Evolutionary conservation across 2,113 vertebrate species (phyloP).

Genomic region (Macquaria australasica): DNA sequence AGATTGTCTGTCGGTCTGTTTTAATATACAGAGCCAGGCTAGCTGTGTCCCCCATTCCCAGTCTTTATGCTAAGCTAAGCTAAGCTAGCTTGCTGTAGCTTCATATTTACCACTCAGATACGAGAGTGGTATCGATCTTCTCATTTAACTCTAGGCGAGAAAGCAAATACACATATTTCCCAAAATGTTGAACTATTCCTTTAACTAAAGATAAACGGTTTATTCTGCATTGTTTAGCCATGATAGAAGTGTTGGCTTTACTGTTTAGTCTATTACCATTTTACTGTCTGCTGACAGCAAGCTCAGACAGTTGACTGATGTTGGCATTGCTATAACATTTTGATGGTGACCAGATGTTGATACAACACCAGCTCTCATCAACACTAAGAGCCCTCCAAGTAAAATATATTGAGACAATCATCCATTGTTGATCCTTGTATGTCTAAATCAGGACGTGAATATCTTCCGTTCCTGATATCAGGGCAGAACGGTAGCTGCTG

Average conservation of each 20-base stretch:
- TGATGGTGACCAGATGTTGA: constrained; percentile 27
- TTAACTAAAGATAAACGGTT: neutral
- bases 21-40: neutral
- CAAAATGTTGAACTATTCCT: neutral
- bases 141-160: too few relatives aligned
- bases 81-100: too few relatives aligned
- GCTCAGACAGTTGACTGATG: constrained; percentile 23
- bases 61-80: too few relatives aligned
- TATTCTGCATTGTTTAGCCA: neutral
- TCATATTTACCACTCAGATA: too few relatives aligned
- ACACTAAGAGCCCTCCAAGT: neutral
- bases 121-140: too few relatives aligned
- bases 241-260: neutral
- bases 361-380: constrained; percentile 5
- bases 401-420: neutral
- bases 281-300: constrained; percentile 15
- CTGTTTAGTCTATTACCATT: neutral
- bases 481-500: neutral
- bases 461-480: neutral
- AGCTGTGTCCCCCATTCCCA: too few relatives aligned
- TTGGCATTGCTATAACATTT: neutral
- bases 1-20: too few relatives aligned
- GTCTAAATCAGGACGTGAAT: neutral
- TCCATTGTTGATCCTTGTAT: neutral
- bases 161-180: too few relatives aligned